Conservation (phyloP, 2,797 vertebrate genomes). For the Chelon auratus region DNA sequence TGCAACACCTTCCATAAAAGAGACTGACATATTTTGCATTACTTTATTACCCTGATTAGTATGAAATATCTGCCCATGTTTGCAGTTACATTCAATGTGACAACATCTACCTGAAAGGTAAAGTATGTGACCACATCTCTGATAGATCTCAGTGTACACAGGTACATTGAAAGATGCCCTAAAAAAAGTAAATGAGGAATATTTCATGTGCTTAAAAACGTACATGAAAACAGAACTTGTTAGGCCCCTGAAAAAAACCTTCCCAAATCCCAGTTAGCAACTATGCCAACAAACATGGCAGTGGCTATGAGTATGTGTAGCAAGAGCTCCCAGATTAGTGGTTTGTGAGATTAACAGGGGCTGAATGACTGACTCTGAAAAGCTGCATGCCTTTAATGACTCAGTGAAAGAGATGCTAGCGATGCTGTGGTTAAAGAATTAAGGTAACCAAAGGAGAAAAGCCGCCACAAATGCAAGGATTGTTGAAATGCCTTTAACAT, state of each 20-base stretch:
- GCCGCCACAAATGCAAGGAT: background rate
- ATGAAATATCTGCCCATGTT: slow-evolving; percentile 26
- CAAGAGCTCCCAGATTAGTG: slow-evolving; percentile 55
- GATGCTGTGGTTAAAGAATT: background rate
- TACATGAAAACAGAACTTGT: slow-evolving; percentile 6
- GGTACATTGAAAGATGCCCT: background rate
- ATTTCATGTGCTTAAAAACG: background rate
- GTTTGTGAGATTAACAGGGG: slow-evolving; percentile 54
- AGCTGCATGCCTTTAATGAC: slow-evolving; percentile 15
- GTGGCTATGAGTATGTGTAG: slow-evolving; percentile 38
- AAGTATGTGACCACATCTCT: slow-evolving; percentile 16
- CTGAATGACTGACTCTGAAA: slow-evolving; percentile 46
- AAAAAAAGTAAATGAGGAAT: slow-evolving; percentile 22
- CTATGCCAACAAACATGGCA: slow-evolving; percentile 31
- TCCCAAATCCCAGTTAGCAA: slow-evolving; percentile 30
- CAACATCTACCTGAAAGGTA: slow-evolving; percentile 20
- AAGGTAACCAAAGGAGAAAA: background rate
- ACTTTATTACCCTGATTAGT: slow-evolving; percentile 17
- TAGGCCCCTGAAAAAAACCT: slow-evolving; percentile 16
- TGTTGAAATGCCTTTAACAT: background rate
- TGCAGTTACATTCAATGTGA: slow-evolving; percentile 6
- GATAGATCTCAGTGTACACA: background rate
- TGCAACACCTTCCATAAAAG: background rate
- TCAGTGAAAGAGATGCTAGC: slow-evolving; percentile 7
- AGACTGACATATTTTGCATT: background rate